phyloP scores from a whole-genome alignment of 2,888 invertebrate genomes.

The Idaea straminata region DNA sequence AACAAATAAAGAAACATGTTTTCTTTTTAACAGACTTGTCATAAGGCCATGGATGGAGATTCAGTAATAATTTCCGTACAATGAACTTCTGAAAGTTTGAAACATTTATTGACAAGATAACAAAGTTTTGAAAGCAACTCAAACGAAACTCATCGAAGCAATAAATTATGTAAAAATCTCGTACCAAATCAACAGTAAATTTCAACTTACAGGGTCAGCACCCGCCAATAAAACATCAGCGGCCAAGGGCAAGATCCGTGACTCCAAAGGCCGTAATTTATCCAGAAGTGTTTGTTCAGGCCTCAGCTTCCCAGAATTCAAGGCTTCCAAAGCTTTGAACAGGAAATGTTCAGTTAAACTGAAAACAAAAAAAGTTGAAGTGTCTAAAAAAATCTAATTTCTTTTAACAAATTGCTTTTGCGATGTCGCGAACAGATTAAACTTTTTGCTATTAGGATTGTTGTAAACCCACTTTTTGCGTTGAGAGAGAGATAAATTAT shows the following conservation, averaged over 20 bases:
- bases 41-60: neutral
- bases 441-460: slow-evolving; percentile 1
- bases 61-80: neutral
- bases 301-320: slow-evolving; percentile 40
- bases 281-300: slow-evolving; percentile 61
- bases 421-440: slow-evolving; percentile 4
- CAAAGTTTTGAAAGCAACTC: neutral
- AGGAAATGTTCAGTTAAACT: slow-evolving; percentile 68
- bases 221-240: slow-evolving; percentile 67
- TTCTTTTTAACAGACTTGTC: neutral
- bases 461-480: slow-evolving; percentile 2
- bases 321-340: slow-evolving; percentile 43
- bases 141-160: neutral
- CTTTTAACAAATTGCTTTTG: slow-evolving; percentile 7
- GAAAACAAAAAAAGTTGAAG: slow-evolving; percentile 25
- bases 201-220: slow-evolving; percentile 59
- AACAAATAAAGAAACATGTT: neutral
- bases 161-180: neutral
- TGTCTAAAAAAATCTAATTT: neutral
- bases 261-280: slow-evolving; percentile 56
- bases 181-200: neutral
- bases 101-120: neutral
- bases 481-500: neutral
- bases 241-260: slow-evolving; percentile 57
- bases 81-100: neutral